These are phyloP conservation scores for Auanema sp. DNA, from an alignment of 2,888 invertebrate genomes.

Conservation along the genomic window DNA sequence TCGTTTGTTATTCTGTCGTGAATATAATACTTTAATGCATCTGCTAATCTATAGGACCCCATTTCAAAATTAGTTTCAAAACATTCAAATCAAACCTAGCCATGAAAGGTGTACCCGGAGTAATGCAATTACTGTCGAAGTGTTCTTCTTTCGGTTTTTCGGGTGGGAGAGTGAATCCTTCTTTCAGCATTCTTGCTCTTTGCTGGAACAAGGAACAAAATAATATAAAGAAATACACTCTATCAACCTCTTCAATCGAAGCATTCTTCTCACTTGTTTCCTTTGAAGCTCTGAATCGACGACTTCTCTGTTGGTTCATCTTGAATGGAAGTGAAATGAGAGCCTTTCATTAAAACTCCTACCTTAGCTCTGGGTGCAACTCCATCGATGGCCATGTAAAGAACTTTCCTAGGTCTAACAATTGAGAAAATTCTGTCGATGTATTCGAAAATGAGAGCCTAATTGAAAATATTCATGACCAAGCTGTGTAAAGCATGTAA, in stretches of 20 bases:
- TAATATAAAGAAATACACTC: background rate
- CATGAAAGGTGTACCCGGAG: slow-evolving; percentile 78
- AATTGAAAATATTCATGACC: slow-evolving; percentile 10
- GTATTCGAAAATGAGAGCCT: slow-evolving; percentile 91
- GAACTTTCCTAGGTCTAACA: slow-evolving; percentile 72
- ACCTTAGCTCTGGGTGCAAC: slow-evolving; percentile 84
- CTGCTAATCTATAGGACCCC: slow-evolving; percentile 55
- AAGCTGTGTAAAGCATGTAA: background rate
- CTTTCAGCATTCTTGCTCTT: slow-evolving; percentile 52
- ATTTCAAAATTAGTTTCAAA: no score
- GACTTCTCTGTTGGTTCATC: slow-evolving; percentile 98
- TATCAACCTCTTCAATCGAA: slow-evolving; percentile 74
- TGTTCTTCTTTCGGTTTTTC: slow-evolving; percentile 86
- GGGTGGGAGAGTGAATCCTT: slow-evolving; percentile 65
- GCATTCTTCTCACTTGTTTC: slow-evolving; percentile 85
- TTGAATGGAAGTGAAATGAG: slow-evolving; percentile 8
- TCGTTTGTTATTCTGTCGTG: slow-evolving; percentile 85
- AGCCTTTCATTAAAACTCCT: background rate
- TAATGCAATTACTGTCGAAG: slow-evolving; percentile 98
- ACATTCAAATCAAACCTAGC: slow-evolving; percentile 38
- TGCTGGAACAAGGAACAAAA: slow-evolving; percentile 17
- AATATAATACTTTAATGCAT: slow-evolving; percentile 74
- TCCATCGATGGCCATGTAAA: slow-evolving; percentile 99
- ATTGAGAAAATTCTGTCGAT: slow-evolving; percentile 86
- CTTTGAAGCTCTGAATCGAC: slow-evolving; percentile 93